Base-by-base conservation (phyloP, 2,888 invertebrate genomes). In the Oscheius onirici region DNA sequence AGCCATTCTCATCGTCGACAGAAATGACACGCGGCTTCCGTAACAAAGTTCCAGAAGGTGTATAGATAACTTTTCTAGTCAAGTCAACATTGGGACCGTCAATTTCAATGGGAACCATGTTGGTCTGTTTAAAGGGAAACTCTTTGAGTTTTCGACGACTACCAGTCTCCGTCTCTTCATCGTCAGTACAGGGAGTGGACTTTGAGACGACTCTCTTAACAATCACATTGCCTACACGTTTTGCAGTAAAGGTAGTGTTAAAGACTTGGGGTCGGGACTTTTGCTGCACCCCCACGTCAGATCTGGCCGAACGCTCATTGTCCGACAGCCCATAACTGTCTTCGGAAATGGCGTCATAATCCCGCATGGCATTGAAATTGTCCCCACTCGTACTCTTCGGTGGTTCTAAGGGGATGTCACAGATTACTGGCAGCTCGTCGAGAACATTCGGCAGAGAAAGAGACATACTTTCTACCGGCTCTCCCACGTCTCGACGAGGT, bases 401-500 rank as follows among this genome's bases (percentile, higher is more conserved):
- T 11, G 82, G 81, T n/a, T 63, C 63, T 24, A 63, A 28, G 49
- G 63, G 63, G 26, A 63, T 63, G 24, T 77, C 74, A 26, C 75
- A 73, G 22, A 77, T 74, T n/a, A 83, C 72, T 43, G 76, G 77
- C 22, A 85, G 66, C 52, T 84, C 84, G 70, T 85, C 86, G 17
- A 85, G 71, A 2, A 86, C 86, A 74, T 86, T 86, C 28, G 86
- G 86, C 49, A 86, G 73, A 17, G 86, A 86, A 34, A 84, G 63
- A 40, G 82, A 83, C 78, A 86, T 84, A 41, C 69, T 73, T 69
- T 75, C 67, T 34, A 8, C 3, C 17, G 60, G 11, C 24, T 43
- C 44, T n/a, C 13, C n/a, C 55, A 46, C 46, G 15, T 55, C 68
- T 17, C 68, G 20, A 5, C 26, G 52, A 20, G 66, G 66, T 13